phyloP scores from a whole-genome alignment of 2,113 vertebrate genomes.

The Ariopsis seemanni region DNA sequence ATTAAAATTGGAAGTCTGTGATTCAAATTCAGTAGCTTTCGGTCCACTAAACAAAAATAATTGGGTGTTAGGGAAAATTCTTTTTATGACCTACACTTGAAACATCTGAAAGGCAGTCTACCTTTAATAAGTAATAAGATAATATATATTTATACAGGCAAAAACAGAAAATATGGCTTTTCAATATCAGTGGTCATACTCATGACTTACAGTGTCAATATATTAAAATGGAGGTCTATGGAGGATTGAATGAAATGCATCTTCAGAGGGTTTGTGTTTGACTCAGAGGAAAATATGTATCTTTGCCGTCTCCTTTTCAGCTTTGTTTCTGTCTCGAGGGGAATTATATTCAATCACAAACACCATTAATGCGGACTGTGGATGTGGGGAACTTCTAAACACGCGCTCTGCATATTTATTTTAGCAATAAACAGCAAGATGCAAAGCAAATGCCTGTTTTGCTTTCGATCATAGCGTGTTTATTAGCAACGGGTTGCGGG shows the following conservation, averaged over 20 bases:
- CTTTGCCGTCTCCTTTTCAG: not conserved
- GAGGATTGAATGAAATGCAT: not conserved
- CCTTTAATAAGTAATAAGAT: not conserved
- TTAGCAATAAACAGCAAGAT: constrained; percentile 62
- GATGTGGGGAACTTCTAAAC: constrained; percentile 69
- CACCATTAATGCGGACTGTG: constrained; percentile 66
- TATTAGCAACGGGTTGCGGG: constrained; percentile 66
- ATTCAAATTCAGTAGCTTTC: too few relatives aligned
- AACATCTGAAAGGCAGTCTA: too few relatives aligned
- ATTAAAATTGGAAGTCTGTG: too few relatives aligned
- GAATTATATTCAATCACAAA: constrained; percentile 69
- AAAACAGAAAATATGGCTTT: not conserved
- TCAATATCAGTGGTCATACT: not conserved
- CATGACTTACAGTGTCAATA: not conserved
- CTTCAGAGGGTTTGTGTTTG: constrained; percentile 15
- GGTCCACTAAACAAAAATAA: too few relatives aligned
- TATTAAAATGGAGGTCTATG: not conserved
- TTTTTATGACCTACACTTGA: too few relatives aligned
- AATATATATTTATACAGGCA: not conserved
- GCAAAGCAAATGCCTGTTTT: constrained; percentile 66
- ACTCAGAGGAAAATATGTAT: not conserved
- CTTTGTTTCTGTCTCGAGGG: constrained; percentile 15
- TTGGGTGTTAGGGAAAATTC: too few relatives aligned
- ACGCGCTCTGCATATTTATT: constrained; percentile 69
- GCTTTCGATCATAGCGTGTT: constrained; percentile 62